A percentile compares a stretch with the other conserved stretches of the same genome.
Conservation (phyloP, 2,888 invertebrate genomes). For the Eulithis testata region DNA sequence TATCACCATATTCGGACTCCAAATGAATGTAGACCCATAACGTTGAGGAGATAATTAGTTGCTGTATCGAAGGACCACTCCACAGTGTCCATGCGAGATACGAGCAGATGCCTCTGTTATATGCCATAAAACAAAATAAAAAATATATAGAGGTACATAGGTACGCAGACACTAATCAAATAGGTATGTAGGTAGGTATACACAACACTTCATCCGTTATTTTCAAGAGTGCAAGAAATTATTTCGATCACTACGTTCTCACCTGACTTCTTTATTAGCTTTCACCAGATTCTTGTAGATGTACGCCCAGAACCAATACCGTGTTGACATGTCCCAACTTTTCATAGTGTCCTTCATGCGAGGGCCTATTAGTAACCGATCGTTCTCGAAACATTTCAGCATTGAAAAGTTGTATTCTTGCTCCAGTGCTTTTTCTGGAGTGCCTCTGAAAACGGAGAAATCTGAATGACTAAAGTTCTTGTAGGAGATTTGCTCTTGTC, state of each 20-base stretch:
- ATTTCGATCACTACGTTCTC: not conserved
- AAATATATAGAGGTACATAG: too few species aligned
- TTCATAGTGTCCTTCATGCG: slow-evolving; percentile 91
- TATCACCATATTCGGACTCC: slow-evolving; percentile 88
- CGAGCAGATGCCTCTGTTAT: slow-evolving; percentile 85
- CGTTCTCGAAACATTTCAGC: slow-evolving; percentile 89
- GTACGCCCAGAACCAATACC: slow-evolving; percentile 93
- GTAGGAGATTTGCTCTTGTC: too few species aligned
- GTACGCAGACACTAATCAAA: too few species aligned
- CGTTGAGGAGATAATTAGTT: slow-evolving; percentile 90
- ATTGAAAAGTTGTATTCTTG: slow-evolving; percentile 88
- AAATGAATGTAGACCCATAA: slow-evolving; percentile 90
- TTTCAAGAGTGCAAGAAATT: not conserved
- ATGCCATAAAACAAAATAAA: not conserved
- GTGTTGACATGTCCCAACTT: slow-evolving; percentile 94
- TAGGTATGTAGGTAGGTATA: too few species aligned
- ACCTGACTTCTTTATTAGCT: slow-evolving; percentile 65
- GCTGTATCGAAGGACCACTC: slow-evolving; percentile 93
- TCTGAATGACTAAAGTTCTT: too few species aligned
- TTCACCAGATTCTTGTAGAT: slow-evolving; percentile 86
- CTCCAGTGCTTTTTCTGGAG: slow-evolving; percentile 57
- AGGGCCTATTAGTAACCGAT: slow-evolving; percentile 88
- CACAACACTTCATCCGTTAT: not conserved
- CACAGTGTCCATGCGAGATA: slow-evolving; percentile 92
- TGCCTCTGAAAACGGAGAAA: slow-evolving; percentile 13